Conservation (phyloP, 2,888 invertebrate genomes). For the Gymnocheta viridis region DNA sequence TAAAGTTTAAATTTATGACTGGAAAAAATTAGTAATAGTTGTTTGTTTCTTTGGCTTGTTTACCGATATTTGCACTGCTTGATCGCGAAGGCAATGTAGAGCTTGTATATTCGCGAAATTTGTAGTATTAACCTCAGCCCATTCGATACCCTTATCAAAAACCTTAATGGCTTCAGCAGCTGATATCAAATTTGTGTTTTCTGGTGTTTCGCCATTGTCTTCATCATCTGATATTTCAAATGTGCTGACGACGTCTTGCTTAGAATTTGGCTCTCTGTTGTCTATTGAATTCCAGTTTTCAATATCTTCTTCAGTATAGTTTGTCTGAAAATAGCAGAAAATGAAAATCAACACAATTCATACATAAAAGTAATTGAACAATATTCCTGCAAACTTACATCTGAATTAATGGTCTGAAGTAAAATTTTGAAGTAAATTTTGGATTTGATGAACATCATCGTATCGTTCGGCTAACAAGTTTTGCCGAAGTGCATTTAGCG, state of each 20-base stretch:
- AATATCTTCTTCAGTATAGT: conserved; percentile 18
- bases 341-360: too few species aligned
- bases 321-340: not conserved
- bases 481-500: too few species aligned
- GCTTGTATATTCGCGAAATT: not conserved
- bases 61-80: not conserved
- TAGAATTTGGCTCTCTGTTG: not conserved
- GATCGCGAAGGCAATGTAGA: not conserved
- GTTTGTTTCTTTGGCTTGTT: conserved; percentile 15
- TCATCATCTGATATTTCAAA: not conserved
- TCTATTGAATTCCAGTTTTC: conserved; percentile 23
- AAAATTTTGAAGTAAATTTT: too few species aligned
- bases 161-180: not conserved
- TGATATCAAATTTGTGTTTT: not conserved
- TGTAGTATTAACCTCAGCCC: not conserved
- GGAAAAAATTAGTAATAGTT: too few species aligned
- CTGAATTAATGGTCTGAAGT: too few species aligned
- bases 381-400: too few species aligned
- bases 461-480: too few species aligned
- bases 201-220: not conserved
- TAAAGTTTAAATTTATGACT: not conserved
- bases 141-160: not conserved
- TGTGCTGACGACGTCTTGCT: not conserved
- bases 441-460: too few species aligned
- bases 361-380: too few species aligned